Evolutionary conservation across 2,888 invertebrate genomes (phyloP).

Genomic region (Punctoribates punctum): DNA sequence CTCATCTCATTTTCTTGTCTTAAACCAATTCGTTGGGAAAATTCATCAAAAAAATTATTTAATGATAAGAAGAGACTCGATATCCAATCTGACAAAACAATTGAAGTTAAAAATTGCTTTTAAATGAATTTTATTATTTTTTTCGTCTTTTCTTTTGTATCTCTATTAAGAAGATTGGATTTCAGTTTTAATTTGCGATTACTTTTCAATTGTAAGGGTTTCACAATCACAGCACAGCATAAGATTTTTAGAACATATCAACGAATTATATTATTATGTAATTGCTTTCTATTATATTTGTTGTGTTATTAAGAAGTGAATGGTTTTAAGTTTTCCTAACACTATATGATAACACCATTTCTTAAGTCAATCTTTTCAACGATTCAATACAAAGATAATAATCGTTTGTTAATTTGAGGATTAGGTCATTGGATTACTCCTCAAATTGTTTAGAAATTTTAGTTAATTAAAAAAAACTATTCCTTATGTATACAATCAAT

Average conservation of each 20-base stretch:
- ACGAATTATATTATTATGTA: neutral
- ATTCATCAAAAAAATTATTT: constrained; percentile 27
- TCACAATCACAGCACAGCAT: neutral
- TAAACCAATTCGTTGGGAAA: constrained; percentile 22
- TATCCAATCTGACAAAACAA: constrained; percentile 33
- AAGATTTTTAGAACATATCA: neutral
- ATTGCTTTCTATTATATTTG: neutral
- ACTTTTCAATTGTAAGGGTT: constrained; percentile 29
- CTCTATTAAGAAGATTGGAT: neutral
- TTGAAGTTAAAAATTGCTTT: constrained; percentile 27
- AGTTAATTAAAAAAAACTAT: constrained; percentile 10
- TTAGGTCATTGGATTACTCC: constrained; percentile 37
- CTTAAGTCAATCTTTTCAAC: neutral
- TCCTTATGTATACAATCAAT: neutral
- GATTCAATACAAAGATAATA: neutral
- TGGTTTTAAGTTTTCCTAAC: neutral
- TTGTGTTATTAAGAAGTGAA: neutral
- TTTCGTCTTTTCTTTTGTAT: neutral
- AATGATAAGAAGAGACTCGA: constrained; percentile 4
- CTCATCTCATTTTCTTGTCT: neutral
- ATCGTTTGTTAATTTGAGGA: constrained; percentile 27
- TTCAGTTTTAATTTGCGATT: constrained; percentile 7
- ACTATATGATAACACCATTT: neutral
- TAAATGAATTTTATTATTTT: constrained; percentile 18
- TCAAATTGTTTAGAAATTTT: neutral